Conservation (phyloP, 2,113 vertebrate species). For the Pollimyrus isidori region DNA sequence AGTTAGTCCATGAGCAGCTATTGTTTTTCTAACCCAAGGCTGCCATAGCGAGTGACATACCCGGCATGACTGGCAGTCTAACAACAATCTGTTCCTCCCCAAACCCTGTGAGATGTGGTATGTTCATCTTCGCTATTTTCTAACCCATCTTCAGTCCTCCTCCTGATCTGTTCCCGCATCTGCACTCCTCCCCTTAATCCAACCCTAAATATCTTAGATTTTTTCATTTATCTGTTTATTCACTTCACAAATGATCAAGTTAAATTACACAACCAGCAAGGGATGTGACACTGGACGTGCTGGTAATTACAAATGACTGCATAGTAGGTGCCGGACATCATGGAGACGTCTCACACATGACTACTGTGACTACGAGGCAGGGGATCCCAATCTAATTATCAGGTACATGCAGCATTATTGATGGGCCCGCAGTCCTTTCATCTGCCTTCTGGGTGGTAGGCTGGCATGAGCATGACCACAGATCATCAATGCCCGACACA, state of each 20-base stretch:
- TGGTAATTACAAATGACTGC: not conserved
- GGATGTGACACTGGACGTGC: not conserved
- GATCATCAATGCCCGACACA: slow-evolving; percentile 8
- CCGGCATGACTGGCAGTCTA: slow-evolving; percentile 2
- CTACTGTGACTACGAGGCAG: not conserved
- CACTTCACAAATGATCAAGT: not conserved
- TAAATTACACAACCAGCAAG: not conserved
- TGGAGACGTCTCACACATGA: not conserved
- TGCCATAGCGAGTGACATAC: not conserved
- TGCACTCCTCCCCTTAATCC: not conserved
- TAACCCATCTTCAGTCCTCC: not conserved
- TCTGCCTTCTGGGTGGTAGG: slow-evolving; percentile 16
- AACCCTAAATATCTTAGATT: not conserved
- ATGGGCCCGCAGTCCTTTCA: slow-evolving; percentile 42
- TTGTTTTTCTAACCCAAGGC: slow-evolving; percentile 6
- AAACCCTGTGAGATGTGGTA: not conserved
- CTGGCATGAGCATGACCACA: not conserved
- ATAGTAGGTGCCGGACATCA: not conserved
- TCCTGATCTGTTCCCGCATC: not conserved
- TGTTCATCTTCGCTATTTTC: not conserved
- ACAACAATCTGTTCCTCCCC: not conserved
- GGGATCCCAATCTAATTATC: not conserved
- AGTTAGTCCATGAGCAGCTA: not conserved
- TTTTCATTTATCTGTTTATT: not conserved
- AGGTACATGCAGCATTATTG: slow-evolving; percentile 36